Base-by-base conservation (phyloP, 2,113 vertebrate species). In the Nothocercus nigrocapillus region DNA sequence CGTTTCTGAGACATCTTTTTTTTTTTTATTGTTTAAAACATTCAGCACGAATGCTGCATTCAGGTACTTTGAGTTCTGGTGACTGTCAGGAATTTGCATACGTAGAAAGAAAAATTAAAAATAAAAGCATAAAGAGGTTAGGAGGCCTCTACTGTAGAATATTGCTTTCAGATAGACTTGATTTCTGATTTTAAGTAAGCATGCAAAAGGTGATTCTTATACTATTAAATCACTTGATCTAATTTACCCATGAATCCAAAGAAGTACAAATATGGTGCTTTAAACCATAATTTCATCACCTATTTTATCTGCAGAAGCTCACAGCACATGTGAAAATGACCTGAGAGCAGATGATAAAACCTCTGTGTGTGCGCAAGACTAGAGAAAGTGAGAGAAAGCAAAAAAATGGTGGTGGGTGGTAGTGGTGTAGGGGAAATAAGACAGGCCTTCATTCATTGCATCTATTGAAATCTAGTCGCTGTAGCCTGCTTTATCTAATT, bases 291-390 rank as follows among this genome's bases (percentile, higher is more conserved):
- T 61, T 82, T 84, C 21, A 70, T 30, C 18, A 54, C 4, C 63
- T 64, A 1, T 54, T 94, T 75, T 93, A 84, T 8, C 8, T 24
- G 16, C 1, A 53, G 38, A 47, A 28, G 4, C 28, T 91, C 18
- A 42, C 22, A 82, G 9, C 68, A 68, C 38, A 32, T 16, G 19
- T 40, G 34, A 72, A 56, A 1, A 4, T 56, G 44, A 53, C 24
- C 62, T 69, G 49, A 45, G 16, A 80, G 53, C 12, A 36, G 34
- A 5, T 24, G 4, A 44, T 69, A 94, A 90, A 66, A 19, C 11
- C 59, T 90, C 68, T 51, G 13, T 1, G 3, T 10, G 32, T 0
- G 0, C 3, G 1, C 1, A 2, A 34, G 5, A 7, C n/a, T 78
- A 1, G 34, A 84, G 59, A 13, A 95, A 95, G 4, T 17, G 8